These are phyloP conservation scores for Tachysurus vachellii DNA, from an alignment of 2,113 vertebrate species.

Conservation along the genomic window DNA sequence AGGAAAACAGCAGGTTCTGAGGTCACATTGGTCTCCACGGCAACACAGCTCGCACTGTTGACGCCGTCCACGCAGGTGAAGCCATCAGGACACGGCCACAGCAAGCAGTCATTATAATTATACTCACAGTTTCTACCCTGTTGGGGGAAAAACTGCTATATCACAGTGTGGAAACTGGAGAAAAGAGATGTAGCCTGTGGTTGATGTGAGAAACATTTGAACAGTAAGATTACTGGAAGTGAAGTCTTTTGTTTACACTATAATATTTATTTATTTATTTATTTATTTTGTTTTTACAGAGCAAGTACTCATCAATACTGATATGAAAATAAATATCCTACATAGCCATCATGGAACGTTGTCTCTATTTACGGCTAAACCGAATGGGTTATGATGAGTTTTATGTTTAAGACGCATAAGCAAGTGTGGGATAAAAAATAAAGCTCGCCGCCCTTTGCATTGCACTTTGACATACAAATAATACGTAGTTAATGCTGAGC, in stretches of 20 bases:
- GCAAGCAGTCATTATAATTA: slow-evolving; percentile 83
- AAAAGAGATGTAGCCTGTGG: not conserved
- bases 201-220: not conserved
- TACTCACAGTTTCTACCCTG: slow-evolving; percentile 80
- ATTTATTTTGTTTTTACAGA: not conserved
- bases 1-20: slow-evolving; percentile 50
- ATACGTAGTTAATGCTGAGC: not conserved
- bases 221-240: not conserved
- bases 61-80: slow-evolving; percentile 80
- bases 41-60: slow-evolving; percentile 79
- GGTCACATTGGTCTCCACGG: slow-evolving; percentile 61
- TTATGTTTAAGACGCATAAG: not conserved
- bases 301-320: not conserved
- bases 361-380: not conserved
- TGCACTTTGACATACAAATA: not conserved
- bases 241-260: not conserved
- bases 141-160: slow-evolving; percentile 41
- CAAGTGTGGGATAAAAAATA: not conserved
- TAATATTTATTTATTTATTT: not conserved
- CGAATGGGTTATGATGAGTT: not conserved
- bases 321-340: not conserved
- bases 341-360: not conserved
- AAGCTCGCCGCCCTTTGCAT: not conserved
- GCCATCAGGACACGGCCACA: slow-evolving; percentile 74
- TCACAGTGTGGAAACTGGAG: not conserved